Evolutionary conservation across 2,113 vertebrate genomes (phyloP), one percentile per base, ranked within the genome.

Genomic region (Rhizomys pruinosus): DNA sequence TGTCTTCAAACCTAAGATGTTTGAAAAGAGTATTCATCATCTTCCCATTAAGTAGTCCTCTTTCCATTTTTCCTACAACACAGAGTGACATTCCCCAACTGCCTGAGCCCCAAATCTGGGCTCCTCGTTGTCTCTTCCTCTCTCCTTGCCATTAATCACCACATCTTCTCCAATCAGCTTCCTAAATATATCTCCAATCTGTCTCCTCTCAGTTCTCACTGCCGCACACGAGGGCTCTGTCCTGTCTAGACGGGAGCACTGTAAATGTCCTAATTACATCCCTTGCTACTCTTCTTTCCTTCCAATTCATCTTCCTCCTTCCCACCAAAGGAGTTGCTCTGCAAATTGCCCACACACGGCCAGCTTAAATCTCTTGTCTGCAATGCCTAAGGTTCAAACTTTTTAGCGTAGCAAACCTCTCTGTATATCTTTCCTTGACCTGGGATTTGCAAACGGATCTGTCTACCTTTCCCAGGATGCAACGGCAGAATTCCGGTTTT

Each of bases 111-210:
- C 81, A 88, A 90, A 63, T 39, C 71, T 93, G 63, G 85, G 42
- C 78, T 96, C 68, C 22, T 78, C 73, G 42, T 68, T 32, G 39
- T 87, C 93, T 87, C 42, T 72, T 80, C 66, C 47, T 94, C n/a
- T 76, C 52, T 34, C 13, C 16, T 80, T 71, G 63, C 73, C 92
- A 96, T 96, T 86, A 94, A 96, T 97, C 95, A 94, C n/a, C n/a
- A 52, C 23, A 82, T 96, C 89, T 47, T 88, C 7, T 72, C 87
- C 85, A 93, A 78, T 92, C 89, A 84, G 82, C 92, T 92, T 95
- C 79, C 95, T 96, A 96, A 97, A 93, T 96, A 95, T 96, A 96
- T 92, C 95, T 93, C 64, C 57, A 74, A 44, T 92, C 86, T 92
- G 78, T 97, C 87, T 93, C 81, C 63, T 94, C 80, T 92, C 86